phyloP scores from a whole-genome alignment of 2,113 vertebrate genomes.

The Trichomycterus rosablanca region DNA sequence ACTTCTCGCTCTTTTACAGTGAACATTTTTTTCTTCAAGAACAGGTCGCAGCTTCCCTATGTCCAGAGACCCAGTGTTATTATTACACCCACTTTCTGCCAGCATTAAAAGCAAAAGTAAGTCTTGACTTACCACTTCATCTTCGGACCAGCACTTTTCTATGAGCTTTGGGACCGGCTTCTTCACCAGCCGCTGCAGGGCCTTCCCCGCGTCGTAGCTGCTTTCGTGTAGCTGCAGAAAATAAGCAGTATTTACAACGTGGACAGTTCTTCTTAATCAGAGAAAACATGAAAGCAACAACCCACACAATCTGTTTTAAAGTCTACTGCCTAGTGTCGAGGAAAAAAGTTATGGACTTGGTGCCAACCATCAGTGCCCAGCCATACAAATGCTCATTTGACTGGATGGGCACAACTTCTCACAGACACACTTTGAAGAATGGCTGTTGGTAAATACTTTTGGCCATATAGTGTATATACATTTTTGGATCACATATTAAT shows the following conservation, averaged over 20 bases:
- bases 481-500: no score
- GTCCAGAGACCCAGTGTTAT: no score
- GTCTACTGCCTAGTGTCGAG: neutral
- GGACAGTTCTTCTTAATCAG: neutral
- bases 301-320: neutral
- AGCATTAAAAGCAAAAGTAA: slow-evolving; percentile 4
- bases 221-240: slow-evolving; percentile 88
- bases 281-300: neutral
- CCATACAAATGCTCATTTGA: no score
- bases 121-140: slow-evolving; percentile 88
- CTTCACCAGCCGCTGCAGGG: slow-evolving; percentile 95
- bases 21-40: slow-evolving; percentile 62
- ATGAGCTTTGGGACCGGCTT: slow-evolving; percentile 97
- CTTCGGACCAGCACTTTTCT: slow-evolving; percentile 98
- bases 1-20: slow-evolving; percentile 47
- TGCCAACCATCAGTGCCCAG: no score
- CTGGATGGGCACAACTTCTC: no score
- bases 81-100: neutral
- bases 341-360: neutral
- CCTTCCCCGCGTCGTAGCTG: slow-evolving; percentile 94
- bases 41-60: slow-evolving; percentile 77
- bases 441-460: no score
- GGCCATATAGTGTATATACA: no score
- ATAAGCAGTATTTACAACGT: neutral
- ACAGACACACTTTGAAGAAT: no score